Evolutionary conservation across 1,140 invertebrate species (phyloP), one percentile per base, ranked within the genome.

Genomic region (Scylla paramamosain): DNA sequence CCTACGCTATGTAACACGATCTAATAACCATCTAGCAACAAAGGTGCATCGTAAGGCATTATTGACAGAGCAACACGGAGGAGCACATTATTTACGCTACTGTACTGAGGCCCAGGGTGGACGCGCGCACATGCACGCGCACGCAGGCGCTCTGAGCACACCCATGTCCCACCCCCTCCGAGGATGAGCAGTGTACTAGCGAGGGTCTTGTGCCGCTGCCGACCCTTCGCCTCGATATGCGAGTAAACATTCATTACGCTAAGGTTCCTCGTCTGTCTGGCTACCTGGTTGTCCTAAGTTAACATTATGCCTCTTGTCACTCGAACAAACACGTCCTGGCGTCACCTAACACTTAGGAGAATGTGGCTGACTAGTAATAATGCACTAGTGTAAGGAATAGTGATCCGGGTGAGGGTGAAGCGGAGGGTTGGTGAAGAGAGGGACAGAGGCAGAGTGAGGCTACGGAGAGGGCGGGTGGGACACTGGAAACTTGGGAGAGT

Each of bases 11-110:
- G 25, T 77, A 77, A 77, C 67, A 77, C 67, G 67, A 77, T 77
- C 67, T 77, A 77, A n/a, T n/a, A 77, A 77, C 67, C 67, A 77
- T 20, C 20, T 77, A 77, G 67, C 67, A 77, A 77, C 25, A 77
- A 77, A 77, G n/a, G 67, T 77, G 20, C 25, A n/a, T 77, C n/a
- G n/a, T 77, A 77, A 77, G 67, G 67, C 67, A 77, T 77, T 25
- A 77, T 77, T 77, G 67, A 77, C 67, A 77, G 67, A 77, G 67
- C 67, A n/a, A 77, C 67, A 77, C 67, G 67, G 67, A 77, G 67
- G 25, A n/a, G 67, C 67, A n/a, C n/a, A 77, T n/a, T 77, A n/a
- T 77, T 77, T 77, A 77, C 67, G 67, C 67, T 77, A 77, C 20
- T 77, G 67, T 77, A 77, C 67, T n/a, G 67, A 77, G 67, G 67